Conservation (phyloP, 2,888 invertebrate species). For the Hydrotaea diabolus region DNA sequence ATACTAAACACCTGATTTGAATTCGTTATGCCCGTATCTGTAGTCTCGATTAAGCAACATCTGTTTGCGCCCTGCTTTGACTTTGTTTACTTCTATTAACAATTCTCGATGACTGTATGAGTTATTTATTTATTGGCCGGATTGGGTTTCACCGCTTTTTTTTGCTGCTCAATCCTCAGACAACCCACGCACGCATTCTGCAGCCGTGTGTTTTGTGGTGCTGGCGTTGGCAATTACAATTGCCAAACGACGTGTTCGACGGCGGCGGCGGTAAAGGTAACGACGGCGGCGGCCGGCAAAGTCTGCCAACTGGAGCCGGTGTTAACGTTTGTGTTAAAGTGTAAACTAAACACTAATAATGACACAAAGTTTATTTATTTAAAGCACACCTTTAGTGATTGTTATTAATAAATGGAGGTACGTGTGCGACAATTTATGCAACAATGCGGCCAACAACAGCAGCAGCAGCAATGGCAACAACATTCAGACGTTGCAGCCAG, state of each 20-base stretch:
- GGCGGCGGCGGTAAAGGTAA: background rate
- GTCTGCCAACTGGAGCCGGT: background rate
- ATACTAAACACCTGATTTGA: too few species aligned
- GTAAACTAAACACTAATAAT: conserved; percentile 67
- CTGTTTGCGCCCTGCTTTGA: background rate
- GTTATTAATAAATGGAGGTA: conserved; percentile 60
- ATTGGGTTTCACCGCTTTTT: conserved; percentile 8
- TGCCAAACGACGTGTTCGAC: background rate
- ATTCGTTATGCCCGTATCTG: too few species aligned
- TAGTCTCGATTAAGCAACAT: background rate
- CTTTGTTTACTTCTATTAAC: conserved; percentile 13
- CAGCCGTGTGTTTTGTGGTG: background rate
- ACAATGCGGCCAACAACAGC: conserved; percentile 30
- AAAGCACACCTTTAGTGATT: conserved; percentile 65
- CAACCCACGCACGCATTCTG: conserved; percentile 21
- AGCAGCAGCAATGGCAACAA: background rate
- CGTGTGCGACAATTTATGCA: conserved; percentile 37
- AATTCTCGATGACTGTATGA: conserved; percentile 21
- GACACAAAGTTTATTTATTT: conserved; percentile 66
- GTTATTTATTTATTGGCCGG: conserved; percentile 34
- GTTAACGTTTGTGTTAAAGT: conserved; percentile 66
- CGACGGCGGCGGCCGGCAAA: background rate
- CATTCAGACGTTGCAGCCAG: too few species aligned
- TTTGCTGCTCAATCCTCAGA: conserved; percentile 17
- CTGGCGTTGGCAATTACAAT: background rate